Evolutionary conservation across 2,113 vertebrate species (phyloP).

Genomic region (Passer montanus): DNA sequence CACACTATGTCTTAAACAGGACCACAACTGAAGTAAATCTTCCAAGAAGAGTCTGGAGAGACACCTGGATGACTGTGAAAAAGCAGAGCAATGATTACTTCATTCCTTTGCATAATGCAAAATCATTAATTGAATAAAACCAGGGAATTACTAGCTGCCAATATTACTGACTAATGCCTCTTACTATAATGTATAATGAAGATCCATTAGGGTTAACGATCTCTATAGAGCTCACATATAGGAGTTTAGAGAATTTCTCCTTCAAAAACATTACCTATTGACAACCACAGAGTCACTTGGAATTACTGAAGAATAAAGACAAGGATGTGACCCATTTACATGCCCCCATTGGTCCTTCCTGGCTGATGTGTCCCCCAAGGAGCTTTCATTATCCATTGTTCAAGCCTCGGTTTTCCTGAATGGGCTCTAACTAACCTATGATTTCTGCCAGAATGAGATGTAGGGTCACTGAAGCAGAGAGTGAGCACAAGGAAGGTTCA

Average conservation of each 20-base stretch:
- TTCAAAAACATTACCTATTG: not conserved
- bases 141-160: not conserved
- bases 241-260: not conserved
- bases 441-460: not conserved
- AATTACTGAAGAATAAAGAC: not conserved
- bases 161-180: not conserved
- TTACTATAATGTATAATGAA: not conserved
- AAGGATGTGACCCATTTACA: not conserved
- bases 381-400: not conserved
- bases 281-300: not conserved
- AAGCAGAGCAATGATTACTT: not conserved
- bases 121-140: not conserved
- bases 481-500: not conserved
- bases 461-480: not conserved
- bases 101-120: not conserved
- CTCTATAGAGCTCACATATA: not conserved
- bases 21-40: not conserved
- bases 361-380: not conserved
- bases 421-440: not conserved
- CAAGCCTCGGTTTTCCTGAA: not conserved
- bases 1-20: not conserved
- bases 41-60: not conserved
- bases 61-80: not conserved
- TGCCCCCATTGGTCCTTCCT: not conserved
- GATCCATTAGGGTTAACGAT: not conserved